Evolutionary conservation across 2,888 invertebrate species (phyloP).

Genomic region (Xanthorhoe spadicearia): DNA sequence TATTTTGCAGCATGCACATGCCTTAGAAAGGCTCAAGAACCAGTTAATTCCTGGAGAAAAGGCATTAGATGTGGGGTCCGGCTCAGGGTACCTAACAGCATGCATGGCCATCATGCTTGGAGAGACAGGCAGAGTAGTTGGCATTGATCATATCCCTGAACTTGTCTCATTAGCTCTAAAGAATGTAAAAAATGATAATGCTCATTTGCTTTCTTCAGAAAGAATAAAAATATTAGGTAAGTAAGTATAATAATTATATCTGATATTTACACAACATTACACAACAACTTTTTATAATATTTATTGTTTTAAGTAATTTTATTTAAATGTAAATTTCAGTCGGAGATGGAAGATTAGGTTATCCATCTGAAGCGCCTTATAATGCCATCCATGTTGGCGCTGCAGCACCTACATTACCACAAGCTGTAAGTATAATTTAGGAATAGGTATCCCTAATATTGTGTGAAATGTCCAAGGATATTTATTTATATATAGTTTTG

Average conservation of each 20-base stretch:
- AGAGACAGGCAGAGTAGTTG: slow-evolving; percentile 87
- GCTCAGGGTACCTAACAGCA: slow-evolving; percentile 96
- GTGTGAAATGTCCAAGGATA: no score
- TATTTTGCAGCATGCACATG: slow-evolving; percentile 92
- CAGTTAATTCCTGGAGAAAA: slow-evolving; percentile 90
- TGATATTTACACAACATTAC: no score
- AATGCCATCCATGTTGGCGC: slow-evolving; percentile 98
- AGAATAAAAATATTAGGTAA: slow-evolving; percentile 89
- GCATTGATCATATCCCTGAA: slow-evolving; percentile 96
- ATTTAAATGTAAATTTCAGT: slow-evolving; percentile 73
- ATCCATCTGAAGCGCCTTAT: slow-evolving; percentile 90
- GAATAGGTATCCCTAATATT: background rate
- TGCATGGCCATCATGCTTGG: slow-evolving; percentile 96
- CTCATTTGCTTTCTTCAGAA: slow-evolving; percentile 87
- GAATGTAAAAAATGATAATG: slow-evolving; percentile 91
- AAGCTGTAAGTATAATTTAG: slow-evolving; percentile 88
- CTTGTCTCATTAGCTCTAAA: slow-evolving; percentile 89
- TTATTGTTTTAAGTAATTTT: background rate
- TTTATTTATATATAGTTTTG: background rate
- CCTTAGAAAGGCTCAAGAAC: slow-evolving; percentile 92
- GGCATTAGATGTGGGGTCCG: slow-evolving; percentile 96
- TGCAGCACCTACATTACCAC: slow-evolving; percentile 91
- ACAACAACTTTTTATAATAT: background rate
- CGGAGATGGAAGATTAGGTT: slow-evolving; percentile 96
- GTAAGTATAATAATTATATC: background rate